phyloP scores from a whole-genome alignment of 2,888 invertebrate species.

The Ennomos erosarius region DNA sequence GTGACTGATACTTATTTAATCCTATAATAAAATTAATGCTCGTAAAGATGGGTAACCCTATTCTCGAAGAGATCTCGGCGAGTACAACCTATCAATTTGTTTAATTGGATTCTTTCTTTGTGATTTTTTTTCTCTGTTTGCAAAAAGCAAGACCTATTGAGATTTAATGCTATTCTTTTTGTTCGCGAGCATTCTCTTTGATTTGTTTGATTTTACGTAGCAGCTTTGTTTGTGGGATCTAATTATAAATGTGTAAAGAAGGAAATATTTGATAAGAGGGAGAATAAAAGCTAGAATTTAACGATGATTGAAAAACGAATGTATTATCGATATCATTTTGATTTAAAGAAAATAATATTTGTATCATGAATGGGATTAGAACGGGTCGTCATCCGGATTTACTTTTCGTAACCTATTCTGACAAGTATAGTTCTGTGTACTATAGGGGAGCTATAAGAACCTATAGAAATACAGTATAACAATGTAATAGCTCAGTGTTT shows the following conservation, averaged over 20 bases:
- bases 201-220: constrained; percentile 35
- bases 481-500: too few relatives aligned
- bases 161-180: constrained; percentile 70
- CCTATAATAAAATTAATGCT: neutral
- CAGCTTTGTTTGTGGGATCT: constrained; percentile 35
- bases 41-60: constrained; percentile 13
- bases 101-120: constrained; percentile 80
- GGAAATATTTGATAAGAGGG: constrained; percentile 2
- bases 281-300: too few relatives aligned
- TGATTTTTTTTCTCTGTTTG: constrained; percentile 68
- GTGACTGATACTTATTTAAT: too few relatives aligned
- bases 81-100: constrained; percentile 78
- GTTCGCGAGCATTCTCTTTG: constrained; percentile 49
- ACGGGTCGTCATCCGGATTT: too few relatives aligned
- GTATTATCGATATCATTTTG: too few relatives aligned
- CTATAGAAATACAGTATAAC: too few relatives aligned
- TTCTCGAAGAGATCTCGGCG: constrained; percentile 41
- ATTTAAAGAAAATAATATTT: too few relatives aligned
- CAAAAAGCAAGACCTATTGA: constrained; percentile 64
- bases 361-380: too few relatives aligned
- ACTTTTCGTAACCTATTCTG: too few relatives aligned
- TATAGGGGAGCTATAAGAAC: too few relatives aligned
- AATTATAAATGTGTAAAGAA: constrained; percentile 27
- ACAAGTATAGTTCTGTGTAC: too few relatives aligned
- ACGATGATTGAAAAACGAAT: too few relatives aligned